Evolutionary conservation across 2,888 invertebrate species (phyloP).

Genomic region (Mystacides longicornis): DNA sequence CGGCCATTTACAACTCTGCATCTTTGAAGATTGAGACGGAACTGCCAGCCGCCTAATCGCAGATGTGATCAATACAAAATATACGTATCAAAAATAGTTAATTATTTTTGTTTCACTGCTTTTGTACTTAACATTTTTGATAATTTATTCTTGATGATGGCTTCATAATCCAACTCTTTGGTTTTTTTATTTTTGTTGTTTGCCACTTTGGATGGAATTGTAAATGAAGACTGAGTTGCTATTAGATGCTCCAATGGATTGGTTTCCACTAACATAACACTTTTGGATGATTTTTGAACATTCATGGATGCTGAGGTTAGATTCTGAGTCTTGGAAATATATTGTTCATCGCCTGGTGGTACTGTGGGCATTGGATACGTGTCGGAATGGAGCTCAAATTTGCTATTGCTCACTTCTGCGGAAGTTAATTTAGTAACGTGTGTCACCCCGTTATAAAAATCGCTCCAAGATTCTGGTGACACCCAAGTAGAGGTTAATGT

Average conservation of each 20-base stretch:
- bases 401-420: background rate
- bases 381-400: background rate
- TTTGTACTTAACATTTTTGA: background rate
- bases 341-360: no score
- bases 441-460: background rate
- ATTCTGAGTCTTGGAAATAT: no score
- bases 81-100: no score
- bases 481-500: background rate
- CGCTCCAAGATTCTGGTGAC: background rate
- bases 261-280: background rate
- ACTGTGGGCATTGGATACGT: background rate
- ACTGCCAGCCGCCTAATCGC: no score
- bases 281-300: no score
- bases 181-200: background rate
- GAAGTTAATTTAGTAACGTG: background rate
- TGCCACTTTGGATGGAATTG: background rate
- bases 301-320: no score
- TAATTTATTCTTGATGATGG: slow-evolving; percentile 1
- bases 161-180: background rate
- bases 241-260: slow-evolving; percentile 1
- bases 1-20: no score
- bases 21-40: no score
- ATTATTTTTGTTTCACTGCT: background rate
- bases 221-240: background rate
- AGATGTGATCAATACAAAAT: no score